Evolutionary conservation across 2,888 invertebrate species (phyloP), one percentile per base, ranked within the genome.

Genomic region (Caenorhabditis doughertyi): DNA sequence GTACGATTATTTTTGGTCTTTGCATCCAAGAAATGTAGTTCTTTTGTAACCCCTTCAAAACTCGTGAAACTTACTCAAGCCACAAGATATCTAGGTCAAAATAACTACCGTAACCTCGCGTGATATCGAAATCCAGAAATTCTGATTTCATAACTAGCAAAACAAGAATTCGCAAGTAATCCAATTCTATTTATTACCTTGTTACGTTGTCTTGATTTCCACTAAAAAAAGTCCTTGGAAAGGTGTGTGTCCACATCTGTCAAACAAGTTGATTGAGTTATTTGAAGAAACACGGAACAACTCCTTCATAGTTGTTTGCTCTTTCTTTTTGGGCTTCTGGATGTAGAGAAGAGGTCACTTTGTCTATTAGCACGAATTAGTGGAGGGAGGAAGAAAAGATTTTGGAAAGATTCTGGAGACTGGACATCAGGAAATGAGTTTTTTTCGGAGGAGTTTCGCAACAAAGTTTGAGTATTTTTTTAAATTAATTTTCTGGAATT

Each of bases 261-360:
- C 60, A 60, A 60, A 35, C 21, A 47, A 58, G 16, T 58, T 62
- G 62, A 62, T 64, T 64, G 64, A 64, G 49, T 64, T 64, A 64
- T 49, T 21, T 47, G 47, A n/a, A n/a, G n/a, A 49, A 64, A 64
- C 49, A 64, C 42, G 62, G 62, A 62, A 64, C 64, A 49, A 49
- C 49, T 27, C n/a, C 13, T 44, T 62, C 21, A 18, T 56, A 18
- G 27, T 64, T 47, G 47, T 64, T 64, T 49, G 47, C 47, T 64
- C 47, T 64, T 44, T 27, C 42, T 18, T 18, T 47, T 18, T 18
- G 44, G 18, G n/a, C n/a, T n/a, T n/a, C n/a, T n/a, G n/a, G n/a
- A n/a, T n/a, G n/a, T 35, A 7, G 7, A 7, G 35, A 13, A 56
- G 18, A 32, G 47, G 62, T 62, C 62, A 62, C 62, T 62, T 62